These are phyloP conservation scores for Todiramphus saurophagus DNA, from an alignment of 2,113 vertebrate species.

Conservation along the genomic window DNA sequence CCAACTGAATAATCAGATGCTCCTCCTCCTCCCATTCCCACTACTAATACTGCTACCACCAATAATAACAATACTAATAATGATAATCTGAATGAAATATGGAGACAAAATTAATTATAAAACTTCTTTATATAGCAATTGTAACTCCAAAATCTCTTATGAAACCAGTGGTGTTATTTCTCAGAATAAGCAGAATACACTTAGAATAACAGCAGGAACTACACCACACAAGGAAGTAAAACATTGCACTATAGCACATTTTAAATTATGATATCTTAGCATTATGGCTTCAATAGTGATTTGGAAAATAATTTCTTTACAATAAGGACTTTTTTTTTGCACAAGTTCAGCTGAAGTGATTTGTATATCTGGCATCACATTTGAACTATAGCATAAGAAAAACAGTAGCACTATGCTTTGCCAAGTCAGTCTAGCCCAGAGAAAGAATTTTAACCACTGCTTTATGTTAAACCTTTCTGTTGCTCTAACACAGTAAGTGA, in stretches of 20 bases:
- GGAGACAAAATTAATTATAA: neutral
- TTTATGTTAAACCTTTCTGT: neutral
- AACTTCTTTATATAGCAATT: neutral
- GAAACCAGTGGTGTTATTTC: neutral
- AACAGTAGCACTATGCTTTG: neutral
- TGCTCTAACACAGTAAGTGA: neutral
- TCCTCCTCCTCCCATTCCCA: too few relatives aligned
- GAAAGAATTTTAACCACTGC: neutral
- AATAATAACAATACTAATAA: neutral
- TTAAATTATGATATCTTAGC: neutral
- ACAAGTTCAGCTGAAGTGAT: neutral
- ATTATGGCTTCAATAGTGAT: neutral
- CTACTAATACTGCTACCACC: neutral
- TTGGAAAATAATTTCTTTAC: neutral
- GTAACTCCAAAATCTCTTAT: neutral
- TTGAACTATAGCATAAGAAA: neutral
- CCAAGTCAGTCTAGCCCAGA: neutral
- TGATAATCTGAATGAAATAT: neutral
- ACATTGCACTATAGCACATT: rapidly evolving
- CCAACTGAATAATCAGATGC: neutral
- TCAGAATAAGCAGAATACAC: neutral
- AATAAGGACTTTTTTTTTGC: neutral
- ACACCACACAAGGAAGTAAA: neutral
- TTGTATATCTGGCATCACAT: neutral
- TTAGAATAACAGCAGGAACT: neutral